These are phyloP conservation scores for Cotesia congregata DNA, from an alignment of 2,888 invertebrate species.

Conservation along the genomic window DNA sequence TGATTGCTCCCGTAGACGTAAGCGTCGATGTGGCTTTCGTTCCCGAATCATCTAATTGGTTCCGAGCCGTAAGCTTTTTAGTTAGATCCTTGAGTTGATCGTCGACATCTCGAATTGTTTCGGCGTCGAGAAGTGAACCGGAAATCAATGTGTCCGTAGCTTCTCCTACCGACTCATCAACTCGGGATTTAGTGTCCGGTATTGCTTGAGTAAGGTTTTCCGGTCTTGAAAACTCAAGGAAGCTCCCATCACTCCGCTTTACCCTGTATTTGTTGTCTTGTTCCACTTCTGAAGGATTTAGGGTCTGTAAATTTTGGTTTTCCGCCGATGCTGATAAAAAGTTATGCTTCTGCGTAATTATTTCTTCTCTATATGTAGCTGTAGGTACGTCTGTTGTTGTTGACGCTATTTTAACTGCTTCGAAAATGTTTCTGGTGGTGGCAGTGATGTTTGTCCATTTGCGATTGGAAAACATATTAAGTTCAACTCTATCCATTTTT, in stretches of 20 bases:
- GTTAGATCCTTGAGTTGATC: background rate
- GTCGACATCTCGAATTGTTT: background rate
- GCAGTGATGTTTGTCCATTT: conserved; percentile 28
- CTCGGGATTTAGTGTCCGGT: conserved; percentile 8
- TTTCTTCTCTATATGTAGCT: background rate
- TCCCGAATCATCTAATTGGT: conserved; percentile 26
- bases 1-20: conserved; percentile 5
- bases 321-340: background rate
- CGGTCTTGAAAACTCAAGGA: conserved; percentile 15
- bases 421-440: background rate
- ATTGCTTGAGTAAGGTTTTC: conserved; percentile 17
- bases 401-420: conserved; percentile 3
- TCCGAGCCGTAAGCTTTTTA: background rate
- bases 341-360: background rate
- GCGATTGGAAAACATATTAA: conserved; percentile 33
- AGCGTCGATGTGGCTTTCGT: background rate
- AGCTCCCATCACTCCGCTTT: conserved; percentile 23
- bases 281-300: conserved; percentile 23
- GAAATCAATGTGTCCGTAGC: background rate
- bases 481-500: conserved; percentile 17
- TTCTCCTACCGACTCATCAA: background rate
- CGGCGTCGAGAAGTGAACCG: background rate
- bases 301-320: background rate
- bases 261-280: conserved; percentile 9
- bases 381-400: conserved; percentile 4